Base-by-base conservation (phyloP, 2,888 invertebrate species). In the Acleris laterana region DNA sequence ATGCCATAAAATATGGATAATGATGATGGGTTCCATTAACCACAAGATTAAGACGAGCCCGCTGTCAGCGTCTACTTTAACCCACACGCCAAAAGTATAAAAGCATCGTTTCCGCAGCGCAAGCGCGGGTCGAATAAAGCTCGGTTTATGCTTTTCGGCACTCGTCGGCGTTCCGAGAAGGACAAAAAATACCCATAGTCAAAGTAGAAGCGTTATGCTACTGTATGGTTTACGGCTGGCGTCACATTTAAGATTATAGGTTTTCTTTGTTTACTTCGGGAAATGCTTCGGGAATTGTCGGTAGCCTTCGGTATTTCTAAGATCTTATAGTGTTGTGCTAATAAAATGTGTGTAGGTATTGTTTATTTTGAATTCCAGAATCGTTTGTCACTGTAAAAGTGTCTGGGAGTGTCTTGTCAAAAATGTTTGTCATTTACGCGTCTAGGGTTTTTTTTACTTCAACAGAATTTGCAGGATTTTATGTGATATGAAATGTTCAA, bases 61-160 rank as follows among this genome's bases (percentile, higher is more conserved):
- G 56, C 38, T 11, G 6, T 13, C 38, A 42, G 61, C 69, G 65
- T 28, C 0, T 66, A 28, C 17, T 69, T 76, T 71, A 59, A n/a
- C 60, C 79, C 75, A 71, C 57, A 68, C 68, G 53, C 61, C 71
- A 68, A 71, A 75, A 72, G 71, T 77, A 77, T 76, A 79, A 78
- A 73, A 77, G 76, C 76, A 83, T 81, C 81, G 83, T 88, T 87
- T 86, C 88, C 87, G 84, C 82, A 82, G 82, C 81, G 77, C 76
- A 76, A 68, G 64, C 50, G 62, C 58, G 69, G 75, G 69, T 79
- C 80, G 82, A 85, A 88, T 86, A 84, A 83, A 76, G 76, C 73
- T 71, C 69, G 75, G 78, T 89, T 91, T 89, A 89, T 89, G 90
- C 79, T 87, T 89, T 90, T 90, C 90, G 90, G 88, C 89, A 86